Base-by-base conservation (phyloP, 2,797 vertebrate species). In the Danio albolineatus region DNA sequence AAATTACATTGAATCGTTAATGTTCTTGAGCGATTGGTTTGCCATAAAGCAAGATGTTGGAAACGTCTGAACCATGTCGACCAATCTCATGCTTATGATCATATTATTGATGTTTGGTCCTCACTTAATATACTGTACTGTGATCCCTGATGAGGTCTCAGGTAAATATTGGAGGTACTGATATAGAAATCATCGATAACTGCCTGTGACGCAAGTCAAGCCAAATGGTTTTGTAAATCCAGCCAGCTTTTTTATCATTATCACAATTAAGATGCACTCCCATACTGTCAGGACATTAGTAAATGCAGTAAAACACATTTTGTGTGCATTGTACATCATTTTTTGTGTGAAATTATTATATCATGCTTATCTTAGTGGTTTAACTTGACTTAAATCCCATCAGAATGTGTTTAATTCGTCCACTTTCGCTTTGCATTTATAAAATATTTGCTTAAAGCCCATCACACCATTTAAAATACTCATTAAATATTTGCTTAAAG, bases 141-240 rank as follows among this genome's bases (percentile, higher is more conserved):
- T 54, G 43, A 28, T 46, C 39, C 10, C 28, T 28, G 28, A 6
- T 43, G 56, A 19, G 48, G 51, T 73, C 82, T 77, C 78, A 83
- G 73, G 82, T 77, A 75, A 83, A 56, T 54, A 8, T 10, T 7
- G 2, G 56, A 57, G 62, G 57, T 41, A 43, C 65, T 51, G 13
- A 51, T 60, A 39, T 69, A 19, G 2, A 10, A 5, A 59, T 80
- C 36, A 59, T 72, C 21, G 0, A 65, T 41, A 21, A 76, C 43
- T 43, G 71, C 66, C 44, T 60, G 43, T 79, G 59, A 75, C 36
- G 7, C 21, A 39, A 51, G 13, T 77, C 80, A 65, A 71, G 65
- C 57, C 43, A 48, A 28, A 65, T 39, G 19, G 46, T 28, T 71
- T 39, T 71, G 21, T 62, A 46, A 51, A 59, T 19, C 19, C 39